phyloP scores from a whole-genome alignment of 1,140 invertebrate genomes.

The Homalodisca vitripennis region DNA sequence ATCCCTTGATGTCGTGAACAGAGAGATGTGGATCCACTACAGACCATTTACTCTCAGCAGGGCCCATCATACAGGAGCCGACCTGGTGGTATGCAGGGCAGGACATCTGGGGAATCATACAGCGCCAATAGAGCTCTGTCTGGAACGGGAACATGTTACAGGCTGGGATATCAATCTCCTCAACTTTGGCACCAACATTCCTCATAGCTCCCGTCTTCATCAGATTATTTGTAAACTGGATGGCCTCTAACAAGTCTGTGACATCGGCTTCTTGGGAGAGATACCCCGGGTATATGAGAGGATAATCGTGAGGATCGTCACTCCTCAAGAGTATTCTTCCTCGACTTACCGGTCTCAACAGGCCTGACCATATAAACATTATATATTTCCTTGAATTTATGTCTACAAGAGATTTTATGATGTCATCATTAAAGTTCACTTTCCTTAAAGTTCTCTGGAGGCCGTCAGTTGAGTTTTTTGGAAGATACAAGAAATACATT shows the following conservation, averaged over 20 bases:
- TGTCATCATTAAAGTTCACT: not conserved
- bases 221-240: constrained; percentile 36
- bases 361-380: not conserved
- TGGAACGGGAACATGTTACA: constrained; percentile 68
- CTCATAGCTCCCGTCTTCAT: constrained; percentile 32
- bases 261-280: constrained; percentile 1
- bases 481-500: not conserved
- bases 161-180: constrained; percentile 60
- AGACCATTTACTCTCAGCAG: constrained; percentile 64
- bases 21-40: constrained; percentile 76
- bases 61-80: constrained; percentile 83
- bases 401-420: not conserved
- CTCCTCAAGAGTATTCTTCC: constrained; percentile 5
- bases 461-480: not conserved
- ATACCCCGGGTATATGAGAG: constrained; percentile 6
- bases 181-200: constrained; percentile 46
- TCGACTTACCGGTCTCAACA: constrained; percentile 18
- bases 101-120: constrained; percentile 76
- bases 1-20: constrained; percentile 42
- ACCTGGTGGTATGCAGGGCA: constrained; percentile 85
- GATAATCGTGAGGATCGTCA: constrained; percentile 7
- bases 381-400: not conserved
- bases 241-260: constrained; percentile 21
- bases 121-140: constrained; percentile 79
- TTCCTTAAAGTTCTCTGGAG: not conserved